phyloP scores from a whole-genome alignment of 37 sponge, comb jelly and placozoan genomes.

The Sycon ciliatum region DNA sequence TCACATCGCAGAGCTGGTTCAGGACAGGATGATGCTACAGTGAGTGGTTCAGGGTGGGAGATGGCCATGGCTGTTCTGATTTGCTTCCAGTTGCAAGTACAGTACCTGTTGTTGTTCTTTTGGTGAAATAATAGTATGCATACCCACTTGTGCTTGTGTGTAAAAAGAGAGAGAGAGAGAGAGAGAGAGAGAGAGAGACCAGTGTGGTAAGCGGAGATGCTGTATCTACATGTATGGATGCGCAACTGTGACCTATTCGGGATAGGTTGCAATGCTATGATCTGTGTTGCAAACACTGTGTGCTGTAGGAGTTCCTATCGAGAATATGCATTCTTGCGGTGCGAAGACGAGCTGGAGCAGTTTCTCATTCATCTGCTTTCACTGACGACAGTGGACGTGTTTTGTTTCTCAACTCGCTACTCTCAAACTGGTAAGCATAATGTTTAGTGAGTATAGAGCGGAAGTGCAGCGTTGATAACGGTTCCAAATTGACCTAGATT shows the following conservation, averaged over 20 bases:
- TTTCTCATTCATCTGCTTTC: conserved; percentile 77
- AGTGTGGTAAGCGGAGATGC: background rate
- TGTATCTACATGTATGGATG: background rate
- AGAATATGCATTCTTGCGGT: conserved; percentile 81
- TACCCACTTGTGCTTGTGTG: too few species aligned
- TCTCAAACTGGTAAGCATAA: too few species aligned
- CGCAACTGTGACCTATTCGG: background rate
- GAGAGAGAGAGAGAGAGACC: background rate
- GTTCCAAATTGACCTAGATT: too few species aligned
- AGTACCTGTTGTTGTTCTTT: too few species aligned
- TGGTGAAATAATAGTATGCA: too few species aligned
- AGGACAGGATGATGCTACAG: conserved; percentile 37
- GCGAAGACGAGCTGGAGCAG: conserved; percentile 83
- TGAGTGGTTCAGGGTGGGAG: too few species aligned
- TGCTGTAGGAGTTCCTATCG: conserved; percentile 49
- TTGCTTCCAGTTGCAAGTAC: too few species aligned
- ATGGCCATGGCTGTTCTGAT: too few species aligned
- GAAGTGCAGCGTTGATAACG: too few species aligned
- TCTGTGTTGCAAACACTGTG: background rate
- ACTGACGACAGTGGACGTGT: conserved; percentile 75
- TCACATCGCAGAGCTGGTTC: conserved; percentile 49
- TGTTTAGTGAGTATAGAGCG: too few species aligned
- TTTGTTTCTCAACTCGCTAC: too few species aligned
- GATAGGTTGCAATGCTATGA: too few species aligned
- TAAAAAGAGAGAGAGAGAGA: conserved; percentile 10